Evolutionary conservation across 2,113 vertebrate genomes (phyloP).

Genomic region (Anolis sagrei): DNA sequence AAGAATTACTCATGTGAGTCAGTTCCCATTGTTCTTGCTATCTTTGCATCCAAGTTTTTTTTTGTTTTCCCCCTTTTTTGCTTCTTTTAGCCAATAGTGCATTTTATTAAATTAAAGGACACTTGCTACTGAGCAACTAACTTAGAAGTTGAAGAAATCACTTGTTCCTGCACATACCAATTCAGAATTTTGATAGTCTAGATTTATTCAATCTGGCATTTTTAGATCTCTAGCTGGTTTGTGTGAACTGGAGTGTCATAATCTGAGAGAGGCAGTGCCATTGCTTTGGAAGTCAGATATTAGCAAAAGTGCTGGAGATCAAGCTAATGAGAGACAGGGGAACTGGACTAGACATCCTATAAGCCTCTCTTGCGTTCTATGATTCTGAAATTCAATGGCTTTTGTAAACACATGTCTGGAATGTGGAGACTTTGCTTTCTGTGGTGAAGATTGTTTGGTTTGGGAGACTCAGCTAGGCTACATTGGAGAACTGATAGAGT

Average conservation of each 20-base stretch:
- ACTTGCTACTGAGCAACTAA: neutral
- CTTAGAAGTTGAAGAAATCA: neutral
- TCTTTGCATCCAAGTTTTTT: neutral
- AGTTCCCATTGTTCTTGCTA: neutral
- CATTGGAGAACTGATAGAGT: neutral
- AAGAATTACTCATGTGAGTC: too few species aligned
- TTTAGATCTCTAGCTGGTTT: neutral
- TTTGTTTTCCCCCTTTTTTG: neutral
- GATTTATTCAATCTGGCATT: neutral
- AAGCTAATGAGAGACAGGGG: neutral
- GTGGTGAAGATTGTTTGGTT: constrained; percentile 28
- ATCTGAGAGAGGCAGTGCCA: neutral
- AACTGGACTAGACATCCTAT: neutral
- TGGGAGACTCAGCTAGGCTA: rapidly evolving
- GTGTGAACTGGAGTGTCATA: neutral
- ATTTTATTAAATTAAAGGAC: neutral
- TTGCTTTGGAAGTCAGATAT: neutral
- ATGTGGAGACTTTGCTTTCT: constrained; percentile 20
- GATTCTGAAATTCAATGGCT: constrained; percentile 18
- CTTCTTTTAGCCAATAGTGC: neutral
- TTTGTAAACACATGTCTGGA: constrained; percentile 27
- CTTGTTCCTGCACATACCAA: neutral
- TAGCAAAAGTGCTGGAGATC: neutral
- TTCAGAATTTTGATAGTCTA: neutral
- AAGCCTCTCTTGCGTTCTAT: constrained; percentile 15